These are phyloP conservation scores for Lepus americanus DNA, from an alignment of 2,113 vertebrate genomes.

Conservation along the genomic window DNA sequence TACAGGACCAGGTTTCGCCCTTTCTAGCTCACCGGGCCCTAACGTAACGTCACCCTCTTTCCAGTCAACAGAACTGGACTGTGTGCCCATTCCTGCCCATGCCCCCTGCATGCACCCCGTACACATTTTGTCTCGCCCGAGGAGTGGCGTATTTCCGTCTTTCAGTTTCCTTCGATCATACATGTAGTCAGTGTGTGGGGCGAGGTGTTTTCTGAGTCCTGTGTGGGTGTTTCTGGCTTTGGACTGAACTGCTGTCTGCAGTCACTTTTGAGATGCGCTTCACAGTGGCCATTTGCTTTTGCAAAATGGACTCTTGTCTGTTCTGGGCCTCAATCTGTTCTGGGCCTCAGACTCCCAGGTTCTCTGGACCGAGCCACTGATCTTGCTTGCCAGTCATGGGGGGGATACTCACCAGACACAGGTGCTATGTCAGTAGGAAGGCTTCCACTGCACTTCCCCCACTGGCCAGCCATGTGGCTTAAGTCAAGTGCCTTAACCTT, in stretches of 20 bases:
- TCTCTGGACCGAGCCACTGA: not conserved
- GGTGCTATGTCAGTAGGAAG: not conserved
- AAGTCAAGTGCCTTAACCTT: not conserved
- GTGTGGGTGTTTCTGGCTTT: not conserved
- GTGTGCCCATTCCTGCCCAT: not conserved
- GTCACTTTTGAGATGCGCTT: not conserved
- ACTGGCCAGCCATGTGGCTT: not conserved
- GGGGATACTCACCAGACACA: not conserved
- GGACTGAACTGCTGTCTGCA: not conserved
- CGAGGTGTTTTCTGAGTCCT: conserved; percentile 10
- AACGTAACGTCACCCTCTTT: not conserved
- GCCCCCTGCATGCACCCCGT: not conserved
- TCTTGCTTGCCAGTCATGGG: not conserved
- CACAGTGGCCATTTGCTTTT: not conserved
- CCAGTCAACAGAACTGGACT: not conserved
- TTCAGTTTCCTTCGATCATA: not conserved
- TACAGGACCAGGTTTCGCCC: not conserved
- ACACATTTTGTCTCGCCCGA: not conserved
- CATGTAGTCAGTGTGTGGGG: accelerated
- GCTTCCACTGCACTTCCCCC: not conserved
- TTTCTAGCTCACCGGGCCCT: not conserved
- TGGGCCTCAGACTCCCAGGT: not conserved
- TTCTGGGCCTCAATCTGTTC: not conserved
- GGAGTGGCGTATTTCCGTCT: not conserved
- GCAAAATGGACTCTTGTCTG: not conserved